These are phyloP conservation scores for Gadus chalcogrammus DNA, from an alignment of 2,113 vertebrate genomes.

Conservation along the genomic window DNA sequence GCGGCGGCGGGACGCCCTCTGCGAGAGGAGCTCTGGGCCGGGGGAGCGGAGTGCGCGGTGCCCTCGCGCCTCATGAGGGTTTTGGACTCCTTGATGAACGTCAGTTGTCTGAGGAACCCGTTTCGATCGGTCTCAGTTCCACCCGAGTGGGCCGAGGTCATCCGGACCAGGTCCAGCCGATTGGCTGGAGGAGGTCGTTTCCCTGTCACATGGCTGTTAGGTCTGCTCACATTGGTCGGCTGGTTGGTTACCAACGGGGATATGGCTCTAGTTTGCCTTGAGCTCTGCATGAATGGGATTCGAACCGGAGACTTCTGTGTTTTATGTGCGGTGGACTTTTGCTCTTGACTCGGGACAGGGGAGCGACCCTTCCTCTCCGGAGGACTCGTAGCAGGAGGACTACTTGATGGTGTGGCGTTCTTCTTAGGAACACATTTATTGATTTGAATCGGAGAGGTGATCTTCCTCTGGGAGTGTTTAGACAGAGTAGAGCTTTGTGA, in stretches of 20 bases:
- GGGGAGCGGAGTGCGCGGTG: conserved; percentile 52
- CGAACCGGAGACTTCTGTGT: conserved; percentile 92
- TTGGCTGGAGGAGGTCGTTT: conserved; percentile 45
- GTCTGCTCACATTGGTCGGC: conserved; percentile 39
- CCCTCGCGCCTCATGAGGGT: conserved; percentile 64
- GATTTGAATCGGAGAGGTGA: conserved; percentile 65
- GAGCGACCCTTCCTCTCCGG: conserved; percentile 64
- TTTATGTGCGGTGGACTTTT: conserved; percentile 77
- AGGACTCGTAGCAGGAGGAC: conserved; percentile 55
- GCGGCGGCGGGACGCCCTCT: conserved; percentile 73
- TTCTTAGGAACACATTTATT: conserved; percentile 55
- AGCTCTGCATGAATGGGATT: conserved; percentile 92
- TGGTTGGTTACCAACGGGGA: conserved; percentile 82
- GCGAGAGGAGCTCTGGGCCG: conserved; percentile 69
- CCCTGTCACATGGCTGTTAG: conserved; percentile 45
- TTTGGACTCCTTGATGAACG: conserved; percentile 93
- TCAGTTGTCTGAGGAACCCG: conserved; percentile 88
- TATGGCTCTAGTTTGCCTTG: conserved; percentile 70
- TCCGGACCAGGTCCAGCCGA: conserved; percentile 78
- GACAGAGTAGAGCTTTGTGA: conserved; percentile 90
- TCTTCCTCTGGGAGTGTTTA: conserved; percentile 76
- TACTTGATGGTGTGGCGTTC: conserved; percentile 47
- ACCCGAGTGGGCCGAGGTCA: conserved; percentile 79
- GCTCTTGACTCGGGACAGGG: conserved; percentile 55
- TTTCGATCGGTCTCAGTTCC: conserved; percentile 83